Evolutionary conservation across 2,113 vertebrate species (phyloP).

Genomic region (Patagioenas fasciata): DNA sequence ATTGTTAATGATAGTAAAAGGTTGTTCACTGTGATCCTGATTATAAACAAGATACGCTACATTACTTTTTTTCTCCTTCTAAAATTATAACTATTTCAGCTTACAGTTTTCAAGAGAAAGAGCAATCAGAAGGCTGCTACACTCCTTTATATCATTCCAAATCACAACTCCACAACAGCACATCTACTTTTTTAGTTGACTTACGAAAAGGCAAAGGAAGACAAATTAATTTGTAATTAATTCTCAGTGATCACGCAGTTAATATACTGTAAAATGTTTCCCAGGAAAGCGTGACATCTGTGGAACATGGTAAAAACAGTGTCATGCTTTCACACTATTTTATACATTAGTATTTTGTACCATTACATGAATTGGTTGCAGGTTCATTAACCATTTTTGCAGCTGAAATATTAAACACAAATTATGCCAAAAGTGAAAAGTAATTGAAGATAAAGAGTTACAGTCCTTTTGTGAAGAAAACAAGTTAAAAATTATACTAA

Average conservation of each 20-base stretch:
- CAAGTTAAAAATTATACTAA: constrained; percentile 46
- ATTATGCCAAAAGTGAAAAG: constrained; percentile 61
- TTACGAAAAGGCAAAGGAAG: constrained; percentile 7
- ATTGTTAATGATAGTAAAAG: neutral
- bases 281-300: neutral
- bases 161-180: neutral
- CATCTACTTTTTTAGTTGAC: neutral
- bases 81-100: neutral
- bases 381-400: constrained; percentile 71
- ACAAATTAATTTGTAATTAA: constrained; percentile 46
- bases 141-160: neutral
- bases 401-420: constrained; percentile 67
- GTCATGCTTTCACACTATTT: constrained; percentile 23
- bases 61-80: neutral
- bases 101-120: neutral
- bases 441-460: constrained; percentile 67
- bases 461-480: constrained; percentile 57
- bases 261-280: constrained; percentile 54
- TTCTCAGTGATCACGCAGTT: constrained; percentile 41
- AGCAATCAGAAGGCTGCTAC: neutral
- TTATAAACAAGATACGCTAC: neutral
- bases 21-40: neutral
- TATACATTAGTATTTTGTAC: constrained; percentile 41
- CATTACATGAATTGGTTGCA: constrained; percentile 49
- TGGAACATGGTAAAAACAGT: constrained; percentile 13